A percentile compares a stretch with the other conserved stretches of the same genome.
These are phyloP conservation scores for Byasa hedistus DNA, from an alignment of 2,888 invertebrate species.

Conservation along the genomic window DNA sequence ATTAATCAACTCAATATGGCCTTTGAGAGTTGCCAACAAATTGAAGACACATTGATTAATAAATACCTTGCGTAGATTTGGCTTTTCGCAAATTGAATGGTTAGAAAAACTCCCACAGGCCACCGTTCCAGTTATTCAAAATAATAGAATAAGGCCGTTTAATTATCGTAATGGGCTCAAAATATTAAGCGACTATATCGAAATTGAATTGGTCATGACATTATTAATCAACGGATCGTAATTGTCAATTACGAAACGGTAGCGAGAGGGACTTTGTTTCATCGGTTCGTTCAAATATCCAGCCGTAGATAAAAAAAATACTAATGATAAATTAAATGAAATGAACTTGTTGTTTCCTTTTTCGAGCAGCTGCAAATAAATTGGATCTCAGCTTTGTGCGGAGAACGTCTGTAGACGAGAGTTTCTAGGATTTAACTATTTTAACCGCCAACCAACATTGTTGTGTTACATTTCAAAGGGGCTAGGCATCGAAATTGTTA, in stretches of 20 bases:
- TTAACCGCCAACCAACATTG: constrained; percentile 3
- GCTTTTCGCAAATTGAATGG: constrained; percentile 29
- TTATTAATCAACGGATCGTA: constrained; percentile 12
- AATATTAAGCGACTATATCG: constrained; percentile 20
- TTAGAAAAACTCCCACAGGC: constrained; percentile 36
- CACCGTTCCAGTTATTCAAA: constrained; percentile 24
- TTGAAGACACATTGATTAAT: constrained; percentile 59
- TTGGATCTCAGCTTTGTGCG: constrained; percentile 1
- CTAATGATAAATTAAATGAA: constrained; percentile 1
- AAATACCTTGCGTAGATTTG: constrained; percentile 40
- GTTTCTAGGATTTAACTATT: constrained; percentile 3
- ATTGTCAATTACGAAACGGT: constrained; percentile 14
- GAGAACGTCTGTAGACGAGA: not conserved
- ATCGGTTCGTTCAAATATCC: no score
- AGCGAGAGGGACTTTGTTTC: not conserved
- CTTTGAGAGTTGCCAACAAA: constrained; percentile 62
- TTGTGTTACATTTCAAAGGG: constrained; percentile 1
- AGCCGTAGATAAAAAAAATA: not conserved
- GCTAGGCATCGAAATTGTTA: constrained; percentile 6
- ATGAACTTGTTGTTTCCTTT: not conserved
- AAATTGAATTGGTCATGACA: constrained; percentile 28
- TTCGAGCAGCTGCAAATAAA: constrained; percentile 1
- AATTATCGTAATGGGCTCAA: constrained; percentile 29
- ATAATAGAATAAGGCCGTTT: constrained; percentile 23
- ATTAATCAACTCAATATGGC: constrained; percentile 65